Evolutionary conservation across 2,888 invertebrate species (phyloP).

Genomic region (Drosophila acutilabella): DNA sequence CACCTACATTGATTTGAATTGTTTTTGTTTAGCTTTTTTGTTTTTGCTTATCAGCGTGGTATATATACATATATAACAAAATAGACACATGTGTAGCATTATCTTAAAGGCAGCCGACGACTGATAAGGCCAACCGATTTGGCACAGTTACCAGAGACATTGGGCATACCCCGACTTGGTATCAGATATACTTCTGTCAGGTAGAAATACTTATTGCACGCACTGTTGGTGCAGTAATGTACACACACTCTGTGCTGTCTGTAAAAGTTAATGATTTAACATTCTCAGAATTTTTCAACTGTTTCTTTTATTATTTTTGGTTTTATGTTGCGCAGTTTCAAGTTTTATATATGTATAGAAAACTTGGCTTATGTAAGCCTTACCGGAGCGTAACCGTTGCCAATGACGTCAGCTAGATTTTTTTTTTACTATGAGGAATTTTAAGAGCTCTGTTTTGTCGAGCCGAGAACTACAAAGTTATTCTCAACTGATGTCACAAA

Average conservation of each 20-base stretch:
- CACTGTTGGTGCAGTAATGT: slow-evolving; percentile 6
- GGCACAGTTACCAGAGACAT: slow-evolving; percentile 46
- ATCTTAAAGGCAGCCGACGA: slow-evolving; percentile 22
- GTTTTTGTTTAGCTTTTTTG: slow-evolving; percentile 8
- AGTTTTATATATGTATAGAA: slow-evolving; percentile 26
- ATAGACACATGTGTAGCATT: slow-evolving; percentile 10
- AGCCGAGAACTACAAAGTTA: slow-evolving; percentile 7
- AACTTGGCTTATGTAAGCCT: slow-evolving; percentile 46
- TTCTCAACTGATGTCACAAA: slow-evolving; percentile 44
- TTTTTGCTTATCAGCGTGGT: slow-evolving; percentile 34
- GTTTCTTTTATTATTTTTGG: not conserved
- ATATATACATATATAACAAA: slow-evolving; percentile 3
- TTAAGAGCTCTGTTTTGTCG: slow-evolving; percentile 25
- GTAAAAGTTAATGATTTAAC: slow-evolving; percentile 33
- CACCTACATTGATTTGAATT: slow-evolving; percentile 24
- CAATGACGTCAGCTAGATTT: slow-evolving; percentile 60
- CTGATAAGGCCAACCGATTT: slow-evolving; percentile 43
- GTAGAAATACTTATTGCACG: not conserved
- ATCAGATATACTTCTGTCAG: not conserved
- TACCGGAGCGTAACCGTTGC: slow-evolving; percentile 70
- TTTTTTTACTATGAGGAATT: slow-evolving; percentile 21
- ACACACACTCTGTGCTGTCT: not conserved
- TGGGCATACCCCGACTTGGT: slow-evolving; percentile 39
- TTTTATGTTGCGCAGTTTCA: slow-evolving; percentile 29
- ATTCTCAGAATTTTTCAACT: slow-evolving; percentile 44